Evolutionary conservation across 2,797 vertebrate genomes (phyloP), one percentile per base, ranked within the genome.

Genomic region (Sebastes trivittatus): DNA sequence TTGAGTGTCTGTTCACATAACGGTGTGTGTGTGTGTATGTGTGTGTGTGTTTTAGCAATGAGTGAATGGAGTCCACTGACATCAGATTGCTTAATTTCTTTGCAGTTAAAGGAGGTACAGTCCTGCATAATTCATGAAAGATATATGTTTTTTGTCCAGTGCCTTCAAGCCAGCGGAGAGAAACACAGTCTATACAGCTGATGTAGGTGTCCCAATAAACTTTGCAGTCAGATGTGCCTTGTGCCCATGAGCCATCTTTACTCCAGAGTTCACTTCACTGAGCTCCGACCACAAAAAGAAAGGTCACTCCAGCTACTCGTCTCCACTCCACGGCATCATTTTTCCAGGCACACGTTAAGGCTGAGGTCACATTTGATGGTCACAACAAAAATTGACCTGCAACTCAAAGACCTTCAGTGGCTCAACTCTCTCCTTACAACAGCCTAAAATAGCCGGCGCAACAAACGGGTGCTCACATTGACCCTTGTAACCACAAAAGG

Each of bases 321-420:
- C 18, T 20, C 16, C 46, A 55, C 70, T 75, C 63, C 62, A 67
- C 2, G 7, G 20, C 3, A 0, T 78, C 11, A 25, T 25, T 84
- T 77, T 66, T 78, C 32, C 63, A n/a, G 63, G 29, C 71, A 29
- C 42, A 32, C 23, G n/a, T 49, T 72, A 2, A 60, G 23, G n/a
- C 65, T 71, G 56, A 72, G 76, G 64, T 75, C 62, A 23, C 46
- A 27, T 73, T 61, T 36, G 59, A 73, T 42, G 59, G 83, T 54
- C 49, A 67, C 4, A 68, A 64, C 60, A 77, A 38, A 72, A 49
- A 60, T 16, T 42, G 38, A 42, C 38, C 38, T 42, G 38, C 0
- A 16, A 42, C 38, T 42, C 38, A 16, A 42, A 42, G 38, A 42
- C 38, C 38, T 42, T 42, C 60, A 34, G 38, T 34, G 59, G 59